A percentile compares a stretch with the other conserved stretches of the same genome.
phyloP scores from a whole-genome alignment of 2,113 vertebrate species.

The Alethe castanea region DNA sequence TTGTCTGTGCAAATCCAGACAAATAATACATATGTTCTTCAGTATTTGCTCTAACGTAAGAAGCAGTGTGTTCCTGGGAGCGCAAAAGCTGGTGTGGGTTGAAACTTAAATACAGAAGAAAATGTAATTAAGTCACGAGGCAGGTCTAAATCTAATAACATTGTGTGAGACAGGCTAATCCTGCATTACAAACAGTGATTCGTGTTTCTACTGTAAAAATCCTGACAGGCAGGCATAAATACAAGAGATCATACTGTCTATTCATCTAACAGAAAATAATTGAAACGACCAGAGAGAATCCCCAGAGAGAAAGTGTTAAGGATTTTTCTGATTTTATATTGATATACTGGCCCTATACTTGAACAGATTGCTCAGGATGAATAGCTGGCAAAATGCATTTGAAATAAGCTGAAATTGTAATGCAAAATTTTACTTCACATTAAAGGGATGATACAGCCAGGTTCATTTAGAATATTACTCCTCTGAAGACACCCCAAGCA shows the following conservation, averaged over 20 bases:
- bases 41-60: neutral
- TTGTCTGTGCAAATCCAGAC: neutral
- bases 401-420: constrained; percentile 24
- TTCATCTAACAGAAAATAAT: neutral
- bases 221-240: constrained; percentile 3
- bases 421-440: neutral
- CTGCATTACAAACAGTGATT: constrained; percentile 5
- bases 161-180: constrained; percentile 21
- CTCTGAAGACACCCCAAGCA: constrained; percentile 45
- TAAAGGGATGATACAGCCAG: constrained; percentile 27
- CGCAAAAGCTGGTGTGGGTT: neutral
- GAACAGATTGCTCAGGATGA: neutral
- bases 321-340: constrained; percentile 2
- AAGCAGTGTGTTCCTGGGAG: neutral
- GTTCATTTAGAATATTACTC: constrained; percentile 59
- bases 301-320: neutral
- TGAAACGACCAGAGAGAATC: neutral
- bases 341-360: neutral
- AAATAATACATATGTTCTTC: neutral
- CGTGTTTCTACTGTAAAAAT: constrained; percentile 5
- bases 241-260: neutral
- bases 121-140: neutral
- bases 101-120: constrained; percentile 1
- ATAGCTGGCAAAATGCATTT: neutral
- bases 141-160: neutral